These are phyloP conservation scores for Synanceia verrucosa DNA, from an alignment of 2,797 vertebrate genomes.

Conservation along the genomic window DNA sequence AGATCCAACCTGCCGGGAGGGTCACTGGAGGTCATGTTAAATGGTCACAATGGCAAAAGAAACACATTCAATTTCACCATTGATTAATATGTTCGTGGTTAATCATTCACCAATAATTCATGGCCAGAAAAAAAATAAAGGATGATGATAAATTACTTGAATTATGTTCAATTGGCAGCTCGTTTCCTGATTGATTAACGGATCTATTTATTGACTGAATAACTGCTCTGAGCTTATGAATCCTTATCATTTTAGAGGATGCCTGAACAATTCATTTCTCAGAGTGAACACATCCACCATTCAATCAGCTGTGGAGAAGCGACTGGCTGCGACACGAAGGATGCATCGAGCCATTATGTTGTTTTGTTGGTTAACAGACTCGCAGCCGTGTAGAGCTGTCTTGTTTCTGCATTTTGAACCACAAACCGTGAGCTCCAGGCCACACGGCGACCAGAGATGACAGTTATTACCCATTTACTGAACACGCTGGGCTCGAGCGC, in stretches of 20 bases:
- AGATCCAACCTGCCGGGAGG: neutral
- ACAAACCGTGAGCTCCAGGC: constrained; percentile 31
- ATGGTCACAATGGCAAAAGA: neutral
- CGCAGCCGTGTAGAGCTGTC: neutral
- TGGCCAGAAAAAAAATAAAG: neutral
- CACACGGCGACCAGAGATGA: constrained; percentile 27
- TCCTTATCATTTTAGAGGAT: neutral
- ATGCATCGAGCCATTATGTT: constrained; percentile 39
- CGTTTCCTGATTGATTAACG: neutral
- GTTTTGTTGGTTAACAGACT: constrained; percentile 42
- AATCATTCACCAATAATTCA: too few relatives aligned
- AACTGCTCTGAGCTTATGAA: neutral
- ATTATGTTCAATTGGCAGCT: neutral
- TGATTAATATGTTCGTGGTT: too few relatives aligned
- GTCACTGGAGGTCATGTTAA: neutral
- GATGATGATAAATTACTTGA: neutral
- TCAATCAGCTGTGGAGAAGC: constrained; percentile 7
- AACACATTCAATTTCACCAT: accelerated
- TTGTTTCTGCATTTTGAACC: constrained; percentile 44
- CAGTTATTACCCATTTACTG: constrained; percentile 48
- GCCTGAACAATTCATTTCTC: neutral
- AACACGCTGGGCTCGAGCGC: neutral
- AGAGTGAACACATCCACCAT: neutral
- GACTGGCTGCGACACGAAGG: constrained; percentile 6
- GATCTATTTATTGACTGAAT: neutral